Evolutionary conservation across 2,113 vertebrate genomes (phyloP).

Genomic region (Corvus hawaiiensis): DNA sequence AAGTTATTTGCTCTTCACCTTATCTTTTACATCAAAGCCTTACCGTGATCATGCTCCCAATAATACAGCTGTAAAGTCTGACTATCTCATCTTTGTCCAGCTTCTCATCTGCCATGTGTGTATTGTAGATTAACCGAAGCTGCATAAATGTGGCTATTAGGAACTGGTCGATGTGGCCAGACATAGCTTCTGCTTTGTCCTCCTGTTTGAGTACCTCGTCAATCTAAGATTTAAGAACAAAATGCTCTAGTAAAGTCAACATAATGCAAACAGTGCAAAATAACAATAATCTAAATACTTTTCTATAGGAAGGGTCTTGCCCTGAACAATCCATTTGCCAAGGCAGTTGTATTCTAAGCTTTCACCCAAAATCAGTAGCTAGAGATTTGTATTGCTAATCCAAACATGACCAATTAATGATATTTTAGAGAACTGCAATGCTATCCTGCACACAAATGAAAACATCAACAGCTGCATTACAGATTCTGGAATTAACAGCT

Average conservation of each 20-base stretch:
- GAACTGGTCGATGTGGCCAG: constrained; percentile 97
- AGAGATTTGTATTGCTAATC: not conserved
- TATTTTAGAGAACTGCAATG: not conserved
- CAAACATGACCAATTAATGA: not conserved
- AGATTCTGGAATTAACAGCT: not conserved
- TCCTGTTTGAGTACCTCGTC: constrained; percentile 95
- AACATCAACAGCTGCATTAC: not conserved
- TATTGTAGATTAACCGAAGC: constrained; percentile 92
- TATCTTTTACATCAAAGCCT: constrained; percentile 31
- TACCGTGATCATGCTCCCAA: constrained; percentile 97
- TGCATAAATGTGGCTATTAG: constrained; percentile 98
- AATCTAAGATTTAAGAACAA: constrained; percentile 74
- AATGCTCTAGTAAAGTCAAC: not conserved
- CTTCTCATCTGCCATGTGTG: constrained; percentile 94
- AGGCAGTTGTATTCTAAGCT: not conserved
- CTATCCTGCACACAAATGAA: not conserved
- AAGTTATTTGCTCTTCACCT: not conserved
- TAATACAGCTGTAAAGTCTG: constrained; percentile 97
- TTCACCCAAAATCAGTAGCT: not conserved
- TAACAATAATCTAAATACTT: not conserved
- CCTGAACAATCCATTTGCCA: not conserved
- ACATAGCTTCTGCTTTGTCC: constrained; percentile 97
- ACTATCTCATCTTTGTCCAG: constrained; percentile 92
- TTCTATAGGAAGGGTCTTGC: not conserved
- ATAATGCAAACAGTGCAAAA: not conserved